A percentile compares a stretch with the other conserved stretches of the same genome.
phyloP scores from a whole-genome alignment of 2,113 vertebrate species.

The Ginglymostoma cirratum region DNA sequence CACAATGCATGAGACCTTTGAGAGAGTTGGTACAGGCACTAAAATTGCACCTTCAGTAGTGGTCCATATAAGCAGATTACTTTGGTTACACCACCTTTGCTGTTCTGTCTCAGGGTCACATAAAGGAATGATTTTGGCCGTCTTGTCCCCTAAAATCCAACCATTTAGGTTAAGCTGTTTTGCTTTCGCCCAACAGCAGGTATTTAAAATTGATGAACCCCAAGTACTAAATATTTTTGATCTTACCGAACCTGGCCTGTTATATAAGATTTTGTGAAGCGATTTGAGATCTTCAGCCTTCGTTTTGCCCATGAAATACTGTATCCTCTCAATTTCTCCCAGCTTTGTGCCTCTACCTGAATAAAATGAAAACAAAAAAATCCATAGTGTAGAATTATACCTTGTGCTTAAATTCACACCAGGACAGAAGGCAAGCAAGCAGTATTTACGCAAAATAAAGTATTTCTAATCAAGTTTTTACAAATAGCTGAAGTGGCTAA shows the following conservation, averaged over 20 bases:
- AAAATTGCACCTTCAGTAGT: too few relatives aligned
- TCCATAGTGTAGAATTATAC: not conserved
- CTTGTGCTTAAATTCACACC: too few relatives aligned
- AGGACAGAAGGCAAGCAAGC: not conserved
- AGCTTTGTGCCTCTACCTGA: slow-evolving; percentile 81
- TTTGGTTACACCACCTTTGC: too few relatives aligned
- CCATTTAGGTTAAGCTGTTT: not conserved
- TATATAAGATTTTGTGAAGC: slow-evolving; percentile 85
- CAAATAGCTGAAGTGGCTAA: not conserved
- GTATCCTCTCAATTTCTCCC: slow-evolving; percentile 86
- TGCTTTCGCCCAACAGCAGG: not conserved
- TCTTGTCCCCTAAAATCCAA: too few relatives aligned
- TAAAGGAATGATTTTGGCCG: too few relatives aligned
- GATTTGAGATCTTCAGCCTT: slow-evolving; percentile 85
- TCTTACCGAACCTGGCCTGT: slow-evolving; percentile 86
- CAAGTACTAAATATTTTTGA: not conserved
- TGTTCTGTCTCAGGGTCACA: too few relatives aligned
- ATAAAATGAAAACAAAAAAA: not conserved
- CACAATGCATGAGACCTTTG: too few relatives aligned
- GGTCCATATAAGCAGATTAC: too few relatives aligned
- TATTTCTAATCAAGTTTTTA: not conserved
- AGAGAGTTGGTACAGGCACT: too few relatives aligned
- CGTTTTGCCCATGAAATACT: slow-evolving; percentile 79
- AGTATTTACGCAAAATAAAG: not conserved
- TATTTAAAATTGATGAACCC: not conserved